Percentiles rank a stretch among this genome's conserved stretches.
Evolutionary conservation across 1,140 invertebrate species (phyloP).

Genomic region (Pseudomyrmex dendroicus): DNA sequence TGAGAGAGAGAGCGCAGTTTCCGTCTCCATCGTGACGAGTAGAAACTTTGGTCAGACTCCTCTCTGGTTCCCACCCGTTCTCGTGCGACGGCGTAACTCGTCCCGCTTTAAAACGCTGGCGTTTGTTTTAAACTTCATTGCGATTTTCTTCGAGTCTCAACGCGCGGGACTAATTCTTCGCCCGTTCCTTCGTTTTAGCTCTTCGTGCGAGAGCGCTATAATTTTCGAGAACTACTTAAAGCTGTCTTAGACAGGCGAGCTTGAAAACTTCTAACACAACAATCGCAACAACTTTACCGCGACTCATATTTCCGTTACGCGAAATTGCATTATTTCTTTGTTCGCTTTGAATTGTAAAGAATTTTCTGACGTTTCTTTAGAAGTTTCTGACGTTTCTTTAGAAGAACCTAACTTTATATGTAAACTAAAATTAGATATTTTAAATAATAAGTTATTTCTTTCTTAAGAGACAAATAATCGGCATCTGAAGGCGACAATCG

Average conservation of each 20-base stretch:
- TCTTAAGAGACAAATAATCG: too few relatives aligned
- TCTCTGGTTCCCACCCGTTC: slow-evolving; percentile 41
- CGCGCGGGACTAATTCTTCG: slow-evolving; percentile 49
- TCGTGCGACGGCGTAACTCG: slow-evolving; percentile 13
- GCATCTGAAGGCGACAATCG: too few relatives aligned
- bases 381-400: background rate
- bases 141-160: slow-evolving; percentile 65
- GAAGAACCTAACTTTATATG: background rate
- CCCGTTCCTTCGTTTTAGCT: slow-evolving; percentile 28
- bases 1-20: slow-evolving; percentile 60
- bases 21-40: slow-evolving; percentile 53
- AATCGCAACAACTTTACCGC: slow-evolving; percentile 31
- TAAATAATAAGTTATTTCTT: too few relatives aligned
- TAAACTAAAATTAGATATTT: too few relatives aligned
- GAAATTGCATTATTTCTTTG: slow-evolving; percentile 7
- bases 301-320: slow-evolving; percentile 33
- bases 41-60: slow-evolving; percentile 50
- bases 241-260: slow-evolving; percentile 44
- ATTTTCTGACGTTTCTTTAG: background rate
- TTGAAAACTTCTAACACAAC: slow-evolving; percentile 52
- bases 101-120: slow-evolving; percentile 51
- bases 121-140: slow-evolving; percentile 61
- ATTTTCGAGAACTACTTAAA: slow-evolving; percentile 59
- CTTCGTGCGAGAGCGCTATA: slow-evolving; percentile 46
- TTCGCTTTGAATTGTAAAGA: slow-evolving; percentile 13